phyloP scores from a whole-genome alignment of 2,797 vertebrate species.

The Menidia menidia region DNA sequence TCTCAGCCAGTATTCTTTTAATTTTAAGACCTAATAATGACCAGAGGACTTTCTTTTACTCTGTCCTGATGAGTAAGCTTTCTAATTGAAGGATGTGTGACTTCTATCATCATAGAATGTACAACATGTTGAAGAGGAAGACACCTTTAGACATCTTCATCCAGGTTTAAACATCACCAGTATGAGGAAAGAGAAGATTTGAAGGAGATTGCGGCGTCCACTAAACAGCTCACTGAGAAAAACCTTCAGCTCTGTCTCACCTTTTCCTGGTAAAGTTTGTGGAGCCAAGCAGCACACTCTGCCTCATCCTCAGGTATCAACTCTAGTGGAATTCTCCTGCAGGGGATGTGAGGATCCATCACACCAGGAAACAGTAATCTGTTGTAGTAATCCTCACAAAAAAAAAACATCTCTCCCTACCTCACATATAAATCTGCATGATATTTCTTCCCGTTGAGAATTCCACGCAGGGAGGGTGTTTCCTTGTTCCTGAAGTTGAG shows the following conservation, averaged over 20 bases:
- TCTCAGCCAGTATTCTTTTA: too few relatives aligned
- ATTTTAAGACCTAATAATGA: too few relatives aligned
- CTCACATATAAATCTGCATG: conserved; percentile 95
- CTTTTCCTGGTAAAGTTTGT: conserved; percentile 98
- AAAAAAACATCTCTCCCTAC: conserved; percentile 64
- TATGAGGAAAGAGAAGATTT: neutral
- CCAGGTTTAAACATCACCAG: neutral
- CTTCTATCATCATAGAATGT: neutral
- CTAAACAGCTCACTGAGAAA: neutral
- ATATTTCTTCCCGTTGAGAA: conserved; percentile 94
- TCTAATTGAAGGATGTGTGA: neutral
- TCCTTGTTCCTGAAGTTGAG: conserved; percentile 97
- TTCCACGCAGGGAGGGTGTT: conserved; percentile 89
- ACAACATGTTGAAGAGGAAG: neutral
- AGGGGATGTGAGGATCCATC: conserved; percentile 7
- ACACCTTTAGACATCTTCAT: neutral
- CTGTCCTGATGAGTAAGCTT: neutral
- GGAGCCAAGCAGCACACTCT: conserved; percentile 91
- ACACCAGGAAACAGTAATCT: neutral
- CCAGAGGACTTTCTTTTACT: neutral
- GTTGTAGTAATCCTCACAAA: too few relatives aligned
- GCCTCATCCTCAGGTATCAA: conserved; percentile 90
- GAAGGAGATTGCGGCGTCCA: neutral
- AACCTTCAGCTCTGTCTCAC: conserved; percentile 69
- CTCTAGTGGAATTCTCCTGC: conserved; percentile 93